Base-by-base conservation (phyloP, 2,797 vertebrate genomes). In the Pitangus sulphuratus region DNA sequence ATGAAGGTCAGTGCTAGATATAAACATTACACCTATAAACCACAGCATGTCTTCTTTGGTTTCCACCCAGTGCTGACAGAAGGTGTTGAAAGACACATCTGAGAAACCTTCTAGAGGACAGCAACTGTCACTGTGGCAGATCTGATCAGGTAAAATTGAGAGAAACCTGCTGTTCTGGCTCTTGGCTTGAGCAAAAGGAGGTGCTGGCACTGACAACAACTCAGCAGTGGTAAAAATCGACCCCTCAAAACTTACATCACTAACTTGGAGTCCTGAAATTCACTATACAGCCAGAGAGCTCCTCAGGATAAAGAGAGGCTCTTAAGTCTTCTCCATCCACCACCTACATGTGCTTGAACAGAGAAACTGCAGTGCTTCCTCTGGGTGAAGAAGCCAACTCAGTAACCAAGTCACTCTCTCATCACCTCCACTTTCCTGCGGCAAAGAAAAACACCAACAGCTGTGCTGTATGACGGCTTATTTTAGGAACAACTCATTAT, bases 401-500 rank as follows among this genome's bases (percentile, higher is more conserved):
- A 21, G 54, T 53, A 80, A 65, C 48, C 50, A 81, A 69, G 45
- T 64, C 35, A n/a, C 35, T 42, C 47, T 84, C 51, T 82, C 62
- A 84, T 84, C 42, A 92, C 45, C 47, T 77, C 48, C 5, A 53
- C 56, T 69, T 68, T 85, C 66, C 75, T 20, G 45, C 37, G 35
- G 75, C 75, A 75, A 54, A 96, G 81, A 79, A 90, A 93, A 95
- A 70, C 22, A 83, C 61, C 69, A 78, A 75, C 84, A 95, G 84
- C 89, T 93, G 92, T 58, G 53, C 64, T 66, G 11, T 60, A 62
- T 2, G 1, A 70, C 1, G 4, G 80, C 37, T 74, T 89, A 90
- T 80, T 85, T 87, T 80, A 83, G 65, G 68, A 96, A 85, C 42
- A 80, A 68, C 35, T 87, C 6, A 4, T 80, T 93, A 89, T 80